Evolutionary conservation across 2,888 invertebrate genomes (phyloP).

Genomic region (Neoascia interrupta): DNA sequence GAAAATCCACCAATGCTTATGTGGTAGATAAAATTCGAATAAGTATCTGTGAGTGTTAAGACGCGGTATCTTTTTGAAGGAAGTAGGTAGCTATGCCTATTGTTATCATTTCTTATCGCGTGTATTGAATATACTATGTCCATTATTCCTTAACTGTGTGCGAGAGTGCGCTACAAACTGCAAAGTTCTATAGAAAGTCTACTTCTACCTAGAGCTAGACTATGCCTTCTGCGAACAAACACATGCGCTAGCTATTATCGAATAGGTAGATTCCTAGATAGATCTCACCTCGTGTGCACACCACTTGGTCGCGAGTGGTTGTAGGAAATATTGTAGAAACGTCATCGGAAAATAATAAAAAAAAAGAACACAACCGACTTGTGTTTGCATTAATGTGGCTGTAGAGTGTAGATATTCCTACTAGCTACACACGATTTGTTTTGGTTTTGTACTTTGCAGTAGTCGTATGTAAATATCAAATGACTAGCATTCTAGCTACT

Average conservation of each 20-base stretch:
- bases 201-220: too few species aligned
- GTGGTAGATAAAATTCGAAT: too few species aligned
- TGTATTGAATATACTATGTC: not conserved
- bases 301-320: slow-evolving; percentile 16
- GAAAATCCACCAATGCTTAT: not conserved
- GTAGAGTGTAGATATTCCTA: too few species aligned
- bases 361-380: not conserved
- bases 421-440: slow-evolving; percentile 38
- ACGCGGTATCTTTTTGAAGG: slow-evolving; percentile 10
- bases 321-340: slow-evolving; percentile 48
- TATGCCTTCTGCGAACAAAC: not conserved
- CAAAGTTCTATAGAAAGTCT: not conserved
- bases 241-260: slow-evolving; percentile 1
- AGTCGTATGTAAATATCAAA: slow-evolving; percentile 55
- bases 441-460: slow-evolving; percentile 29
- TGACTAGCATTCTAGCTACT: slow-evolving; percentile 51
- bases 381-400: slow-evolving; percentile 52
- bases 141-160: not conserved
- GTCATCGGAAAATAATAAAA: slow-evolving; percentile 40
- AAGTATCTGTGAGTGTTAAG: not conserved
- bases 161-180: not conserved
- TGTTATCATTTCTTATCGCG: not conserved
- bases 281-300: slow-evolving; percentile 26
- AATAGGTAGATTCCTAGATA: slow-evolving; percentile 38
- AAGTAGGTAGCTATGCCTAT: slow-evolving; percentile 1